These are phyloP conservation scores for Malacoraja senta DNA, from an alignment of 2,797 vertebrate species.

Conservation along the genomic window DNA sequence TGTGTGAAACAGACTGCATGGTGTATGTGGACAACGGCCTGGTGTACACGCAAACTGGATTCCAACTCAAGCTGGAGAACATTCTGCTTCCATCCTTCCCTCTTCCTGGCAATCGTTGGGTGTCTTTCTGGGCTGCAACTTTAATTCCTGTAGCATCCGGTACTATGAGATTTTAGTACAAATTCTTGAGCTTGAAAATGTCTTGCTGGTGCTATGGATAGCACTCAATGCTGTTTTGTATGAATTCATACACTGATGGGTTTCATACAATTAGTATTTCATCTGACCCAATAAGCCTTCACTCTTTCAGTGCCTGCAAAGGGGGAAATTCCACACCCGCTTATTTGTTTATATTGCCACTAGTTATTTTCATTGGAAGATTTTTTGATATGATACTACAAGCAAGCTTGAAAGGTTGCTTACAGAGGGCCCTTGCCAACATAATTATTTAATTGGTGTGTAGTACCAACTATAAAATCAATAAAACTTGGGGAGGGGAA, in stretches of 20 bases:
- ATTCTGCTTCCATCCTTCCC: conserved; percentile 11
- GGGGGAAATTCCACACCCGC: neutral
- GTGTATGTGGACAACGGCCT: neutral
- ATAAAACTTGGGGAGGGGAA: neutral
- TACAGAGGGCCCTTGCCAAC: conserved; percentile 6
- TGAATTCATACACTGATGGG: neutral
- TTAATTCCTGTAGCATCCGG: neutral
- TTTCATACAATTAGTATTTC: neutral
- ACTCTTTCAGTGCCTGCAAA: neutral
- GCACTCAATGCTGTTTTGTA: neutral
- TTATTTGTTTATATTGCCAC: conserved; percentile 3
- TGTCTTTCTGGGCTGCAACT: neutral
- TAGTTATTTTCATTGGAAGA: conserved; percentile 11
- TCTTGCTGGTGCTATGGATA: neutral
- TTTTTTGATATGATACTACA: neutral
- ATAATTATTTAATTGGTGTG: conserved; percentile 4
- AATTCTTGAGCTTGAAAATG: neutral
- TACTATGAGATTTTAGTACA: conserved; percentile 6
- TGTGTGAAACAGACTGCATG: neutral
- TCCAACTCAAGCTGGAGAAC: neutral
- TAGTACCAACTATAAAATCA: neutral
- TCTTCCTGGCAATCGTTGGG: neutral
- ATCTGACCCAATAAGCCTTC: neutral
- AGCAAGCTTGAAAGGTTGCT: neutral
- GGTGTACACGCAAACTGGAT: neutral